Conservation (phyloP, 2,797 vertebrate genomes). For the Anomalospiza imberbis region DNA sequence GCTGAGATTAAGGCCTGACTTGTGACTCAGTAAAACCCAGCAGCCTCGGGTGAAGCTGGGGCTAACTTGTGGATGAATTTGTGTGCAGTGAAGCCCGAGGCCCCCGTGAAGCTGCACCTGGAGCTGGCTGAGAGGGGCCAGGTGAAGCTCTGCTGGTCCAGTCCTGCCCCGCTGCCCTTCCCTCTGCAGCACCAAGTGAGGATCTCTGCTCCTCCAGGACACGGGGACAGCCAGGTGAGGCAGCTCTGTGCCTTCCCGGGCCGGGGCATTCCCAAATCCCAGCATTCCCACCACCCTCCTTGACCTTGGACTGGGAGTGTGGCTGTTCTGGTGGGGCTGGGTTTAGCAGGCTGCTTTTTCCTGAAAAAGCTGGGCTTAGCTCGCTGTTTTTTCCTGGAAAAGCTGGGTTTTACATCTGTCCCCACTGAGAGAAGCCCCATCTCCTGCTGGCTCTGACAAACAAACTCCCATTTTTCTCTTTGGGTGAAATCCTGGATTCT, state of each 20-base stretch:
- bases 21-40: accelerated
- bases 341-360: accelerated
- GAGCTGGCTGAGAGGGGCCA: background rate
- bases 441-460: background rate
- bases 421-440: background rate
- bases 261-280: background rate
- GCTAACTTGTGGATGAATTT: accelerated
- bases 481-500: background rate
- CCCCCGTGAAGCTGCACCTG: background rate
- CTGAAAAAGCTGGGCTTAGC: background rate
- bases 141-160: background rate
- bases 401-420: accelerated
- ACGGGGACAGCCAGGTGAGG: background rate
- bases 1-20: background rate
- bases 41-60: background rate
- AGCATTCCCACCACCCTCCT: accelerated
- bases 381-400: accelerated
- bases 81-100: background rate
- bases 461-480: background rate
- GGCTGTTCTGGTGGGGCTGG: background rate
- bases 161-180: background rate
- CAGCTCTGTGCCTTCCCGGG: background rate
- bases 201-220: background rate
- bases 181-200: background rate
- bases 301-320: accelerated